Conservation (phyloP, 2,113 vertebrate species). For the Atrichornis clamosus region DNA sequence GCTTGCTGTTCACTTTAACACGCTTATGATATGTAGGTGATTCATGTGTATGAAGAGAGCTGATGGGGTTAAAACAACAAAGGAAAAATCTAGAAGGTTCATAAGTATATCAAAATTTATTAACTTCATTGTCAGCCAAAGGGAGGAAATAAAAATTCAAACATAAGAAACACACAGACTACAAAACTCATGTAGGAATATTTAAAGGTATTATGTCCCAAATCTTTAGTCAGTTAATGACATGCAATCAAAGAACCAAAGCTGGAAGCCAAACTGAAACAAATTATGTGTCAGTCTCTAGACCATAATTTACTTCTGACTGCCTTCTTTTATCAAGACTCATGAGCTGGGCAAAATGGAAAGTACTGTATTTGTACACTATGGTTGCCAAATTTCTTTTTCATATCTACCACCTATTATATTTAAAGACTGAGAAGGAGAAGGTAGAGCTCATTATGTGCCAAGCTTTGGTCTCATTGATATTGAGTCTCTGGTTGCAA, state of each 20-base stretch:
- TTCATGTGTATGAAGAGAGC: not conserved
- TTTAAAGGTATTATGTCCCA: not conserved
- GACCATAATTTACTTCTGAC: not conserved
- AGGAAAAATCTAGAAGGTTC: not conserved
- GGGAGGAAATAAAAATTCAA: not conserved
- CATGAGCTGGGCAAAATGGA: not conserved
- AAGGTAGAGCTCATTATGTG: not conserved
- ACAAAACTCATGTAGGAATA: not conserved
- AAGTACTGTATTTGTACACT: not conserved
- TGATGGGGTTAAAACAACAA: not conserved
- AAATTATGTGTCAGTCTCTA: not conserved
- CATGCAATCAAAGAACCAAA: not conserved
- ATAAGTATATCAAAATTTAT: not conserved
- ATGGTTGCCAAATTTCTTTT: not conserved
- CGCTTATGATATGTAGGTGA: not conserved
- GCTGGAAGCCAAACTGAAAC: not conserved
- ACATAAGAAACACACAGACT: not conserved
- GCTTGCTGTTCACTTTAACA: constrained; percentile 31
- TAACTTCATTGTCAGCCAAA: not conserved
- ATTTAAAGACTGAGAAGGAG: not conserved
- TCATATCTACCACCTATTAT: not conserved
- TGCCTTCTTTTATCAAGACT: not conserved
- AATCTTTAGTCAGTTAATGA: not conserved
- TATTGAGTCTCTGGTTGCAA: not conserved
- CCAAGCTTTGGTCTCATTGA: not conserved